phyloP scores from a whole-genome alignment of 2,888 invertebrate species.

The Conistra vaccinii region DNA sequence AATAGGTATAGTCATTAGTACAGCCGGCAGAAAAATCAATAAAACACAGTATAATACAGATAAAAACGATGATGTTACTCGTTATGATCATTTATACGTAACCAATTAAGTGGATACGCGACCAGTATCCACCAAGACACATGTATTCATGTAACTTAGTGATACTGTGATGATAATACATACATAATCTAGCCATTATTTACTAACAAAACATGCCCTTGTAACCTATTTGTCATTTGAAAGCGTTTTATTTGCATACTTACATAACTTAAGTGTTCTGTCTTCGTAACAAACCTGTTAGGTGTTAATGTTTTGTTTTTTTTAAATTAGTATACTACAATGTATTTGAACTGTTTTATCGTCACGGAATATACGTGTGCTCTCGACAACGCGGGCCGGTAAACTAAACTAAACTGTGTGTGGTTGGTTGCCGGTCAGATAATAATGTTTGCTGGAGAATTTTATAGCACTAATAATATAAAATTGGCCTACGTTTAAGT shows the following conservation, averaged over 20 bases:
- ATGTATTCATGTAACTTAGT: too few species aligned
- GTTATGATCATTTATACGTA: background rate
- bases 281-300: constrained; percentile 30
- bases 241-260: constrained; percentile 40
- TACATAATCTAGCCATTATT: constrained; percentile 12
- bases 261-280: constrained; percentile 37
- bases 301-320: too few species aligned
- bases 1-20: background rate
- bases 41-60: background rate
- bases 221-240: constrained; percentile 12
- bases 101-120: background rate
- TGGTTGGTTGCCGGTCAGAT: background rate
- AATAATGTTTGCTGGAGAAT: constrained; percentile 32
- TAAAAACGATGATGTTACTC: background rate
- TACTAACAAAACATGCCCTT: constrained; percentile 46
- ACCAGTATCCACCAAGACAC: background rate
- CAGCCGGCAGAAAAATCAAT: constrained; percentile 36
- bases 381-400: constrained; percentile 17
- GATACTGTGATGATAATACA: background rate
- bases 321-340: background rate
- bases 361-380: constrained; percentile 25
- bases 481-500: constrained; percentile 43
- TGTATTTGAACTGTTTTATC: constrained; percentile 5
- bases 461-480: constrained; percentile 29
- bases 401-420: constrained; percentile 49